A percentile compares a stretch with the other conserved stretches of the same genome.
These are phyloP conservation scores for Halictus rubicundus DNA, from an alignment of 1,140 invertebrate genomes.

Conservation along the genomic window DNA sequence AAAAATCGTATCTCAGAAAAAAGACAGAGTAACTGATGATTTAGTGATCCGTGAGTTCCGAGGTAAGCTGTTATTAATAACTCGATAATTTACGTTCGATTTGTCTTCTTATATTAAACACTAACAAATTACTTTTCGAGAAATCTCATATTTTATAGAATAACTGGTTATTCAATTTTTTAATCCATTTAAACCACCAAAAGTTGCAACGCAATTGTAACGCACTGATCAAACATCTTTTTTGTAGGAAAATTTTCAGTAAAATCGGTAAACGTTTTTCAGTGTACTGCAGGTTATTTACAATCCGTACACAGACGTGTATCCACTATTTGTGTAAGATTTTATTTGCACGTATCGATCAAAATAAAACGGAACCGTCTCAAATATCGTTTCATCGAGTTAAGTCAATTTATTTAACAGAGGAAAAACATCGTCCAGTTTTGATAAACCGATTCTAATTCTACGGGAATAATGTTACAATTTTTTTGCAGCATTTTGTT, in stretches of 20 bases:
- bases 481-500: too few relatives aligned
- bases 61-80: neutral
- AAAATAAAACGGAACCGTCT: neutral
- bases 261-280: neutral
- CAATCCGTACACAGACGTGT: neutral
- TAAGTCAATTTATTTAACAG: neutral
- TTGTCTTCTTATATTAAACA: too few relatives aligned
- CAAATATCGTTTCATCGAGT: neutral
- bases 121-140: too few relatives aligned
- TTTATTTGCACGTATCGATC: neutral
- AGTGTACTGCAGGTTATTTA: neutral
- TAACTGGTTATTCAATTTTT: too few relatives aligned
- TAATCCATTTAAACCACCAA: too few relatives aligned
- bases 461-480: neutral
- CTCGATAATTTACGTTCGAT: too few relatives aligned
- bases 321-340: neutral
- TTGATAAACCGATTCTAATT: neutral
- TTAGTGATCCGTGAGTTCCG: neutral
- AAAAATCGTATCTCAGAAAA: conserved; percentile 79
- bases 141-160: too few relatives aligned
- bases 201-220: too few relatives aligned
- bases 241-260: neutral
- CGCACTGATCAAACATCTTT: neutral
- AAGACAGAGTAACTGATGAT: conserved; percentile 59
- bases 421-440: too few relatives aligned